Conservation (phyloP, 2,797 vertebrate genomes). For the Tragelaphus oryx region DNA sequence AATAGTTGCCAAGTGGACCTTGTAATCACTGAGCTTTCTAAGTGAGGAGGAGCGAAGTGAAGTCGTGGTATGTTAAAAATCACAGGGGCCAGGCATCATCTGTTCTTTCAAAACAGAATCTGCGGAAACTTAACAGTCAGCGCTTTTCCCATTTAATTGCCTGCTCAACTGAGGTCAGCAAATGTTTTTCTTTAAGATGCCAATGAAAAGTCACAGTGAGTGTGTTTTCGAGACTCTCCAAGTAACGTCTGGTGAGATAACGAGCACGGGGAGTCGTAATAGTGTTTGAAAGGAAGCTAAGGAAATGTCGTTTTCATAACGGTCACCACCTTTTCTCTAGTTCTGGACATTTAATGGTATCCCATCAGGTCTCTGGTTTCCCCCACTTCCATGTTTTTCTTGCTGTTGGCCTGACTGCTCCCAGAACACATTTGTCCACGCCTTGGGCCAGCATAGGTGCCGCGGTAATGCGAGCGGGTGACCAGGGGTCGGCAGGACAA, state of each 20-base stretch:
- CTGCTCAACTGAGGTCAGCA: slow-evolving; percentile 44
- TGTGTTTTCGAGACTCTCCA: slow-evolving; percentile 33
- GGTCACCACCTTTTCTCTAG: neutral
- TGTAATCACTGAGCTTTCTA: slow-evolving; percentile 50
- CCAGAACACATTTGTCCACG: neutral
- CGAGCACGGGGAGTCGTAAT: neutral
- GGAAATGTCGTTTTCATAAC: slow-evolving; percentile 4
- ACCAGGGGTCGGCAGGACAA: neutral
- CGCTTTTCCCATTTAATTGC: slow-evolving; percentile 58
- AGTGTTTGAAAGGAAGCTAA: slow-evolving; percentile 24
- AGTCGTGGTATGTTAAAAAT: slow-evolving; percentile 59
- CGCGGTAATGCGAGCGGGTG: neutral
- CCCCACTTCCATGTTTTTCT: neutral
- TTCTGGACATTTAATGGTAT: neutral
- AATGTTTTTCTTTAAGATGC: slow-evolving; percentile 58
- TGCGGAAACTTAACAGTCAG: slow-evolving; percentile 43
- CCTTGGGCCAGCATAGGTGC: no score
- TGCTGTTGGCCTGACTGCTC: neutral
- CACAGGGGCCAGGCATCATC: slow-evolving; percentile 33
- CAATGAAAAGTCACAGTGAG: neutral
- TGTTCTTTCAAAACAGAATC: slow-evolving; percentile 48
- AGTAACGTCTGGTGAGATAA: slow-evolving; percentile 26
- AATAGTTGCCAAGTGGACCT: slow-evolving; percentile 45
- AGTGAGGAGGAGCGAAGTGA: slow-evolving; percentile 47
- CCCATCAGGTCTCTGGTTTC: neutral